These are phyloP conservation scores for Galbula dea DNA, from an alignment of 2,113 vertebrate species.

Conservation along the genomic window DNA sequence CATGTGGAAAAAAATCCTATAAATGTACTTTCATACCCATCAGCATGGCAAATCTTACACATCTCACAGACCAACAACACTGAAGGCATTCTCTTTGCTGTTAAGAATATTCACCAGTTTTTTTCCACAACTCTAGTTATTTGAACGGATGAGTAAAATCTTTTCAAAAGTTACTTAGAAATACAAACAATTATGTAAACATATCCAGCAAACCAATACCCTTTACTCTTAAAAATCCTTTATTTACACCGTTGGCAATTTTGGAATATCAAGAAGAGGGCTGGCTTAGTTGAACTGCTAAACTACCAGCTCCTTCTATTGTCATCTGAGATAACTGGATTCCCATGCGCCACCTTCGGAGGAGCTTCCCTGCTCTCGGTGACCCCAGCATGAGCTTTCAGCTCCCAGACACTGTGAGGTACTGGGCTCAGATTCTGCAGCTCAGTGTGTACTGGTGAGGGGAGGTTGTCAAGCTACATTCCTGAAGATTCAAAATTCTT, in stretches of 20 bases:
- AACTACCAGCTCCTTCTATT: not conserved
- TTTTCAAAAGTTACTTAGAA: not conserved
- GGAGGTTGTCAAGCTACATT: not conserved
- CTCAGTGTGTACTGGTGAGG: not conserved
- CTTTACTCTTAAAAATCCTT: not conserved
- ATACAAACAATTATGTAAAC: not conserved
- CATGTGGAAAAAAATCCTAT: not conserved
- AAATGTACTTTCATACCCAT: not conserved
- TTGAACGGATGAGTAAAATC: not conserved
- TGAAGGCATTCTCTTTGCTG: not conserved
- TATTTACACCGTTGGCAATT: not conserved
- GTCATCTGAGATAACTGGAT: not conserved
- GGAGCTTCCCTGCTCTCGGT: not conserved
- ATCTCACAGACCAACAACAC: not conserved
- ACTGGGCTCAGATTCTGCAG: not conserved
- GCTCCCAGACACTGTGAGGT: accelerated
- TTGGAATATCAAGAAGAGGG: not conserved
- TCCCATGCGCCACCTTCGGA: not conserved
- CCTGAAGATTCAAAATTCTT: not conserved
- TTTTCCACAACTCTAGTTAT: not conserved
- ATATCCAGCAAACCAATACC: not conserved
- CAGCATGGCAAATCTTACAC: not conserved
- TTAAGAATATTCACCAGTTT: not conserved
- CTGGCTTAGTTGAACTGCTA: not conserved
- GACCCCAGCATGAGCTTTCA: not conserved